Evolutionary conservation across 1,140 invertebrate genomes (phyloP).

Genomic region (Drosophila asahinai): DNA sequence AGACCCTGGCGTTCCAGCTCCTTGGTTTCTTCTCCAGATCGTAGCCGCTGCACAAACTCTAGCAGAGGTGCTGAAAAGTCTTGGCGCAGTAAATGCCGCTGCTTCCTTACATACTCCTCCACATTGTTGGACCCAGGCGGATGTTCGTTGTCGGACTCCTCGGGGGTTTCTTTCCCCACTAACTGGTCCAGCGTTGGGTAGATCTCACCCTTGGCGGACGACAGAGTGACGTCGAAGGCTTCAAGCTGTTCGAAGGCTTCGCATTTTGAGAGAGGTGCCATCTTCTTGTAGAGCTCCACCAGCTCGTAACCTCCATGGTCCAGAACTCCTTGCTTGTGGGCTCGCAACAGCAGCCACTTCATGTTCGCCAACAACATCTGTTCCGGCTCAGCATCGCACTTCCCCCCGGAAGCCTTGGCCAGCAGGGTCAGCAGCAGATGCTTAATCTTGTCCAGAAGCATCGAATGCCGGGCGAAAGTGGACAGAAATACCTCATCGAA

Average conservation of each 20-base stretch:
- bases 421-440: constrained; percentile 27
- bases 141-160: background rate
- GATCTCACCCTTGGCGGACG: constrained; percentile 42
- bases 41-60: constrained; percentile 68
- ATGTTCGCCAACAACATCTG: constrained; percentile 45
- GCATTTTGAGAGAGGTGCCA: constrained; percentile 23
- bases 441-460: constrained; percentile 41
- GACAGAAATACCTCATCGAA: constrained; percentile 51
- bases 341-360: constrained; percentile 53
- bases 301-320: constrained; percentile 28
- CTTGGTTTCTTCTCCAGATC: constrained; percentile 62
- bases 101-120: constrained; percentile 91
- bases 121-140: constrained; percentile 11
- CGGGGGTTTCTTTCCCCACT: background rate
- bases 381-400: constrained; percentile 43
- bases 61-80: constrained; percentile 89
- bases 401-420: constrained; percentile 2
- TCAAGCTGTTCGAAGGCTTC: constrained; percentile 30
- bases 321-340: constrained; percentile 52
- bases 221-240: background rate
- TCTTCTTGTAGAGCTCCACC: constrained; percentile 50
- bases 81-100: constrained; percentile 91
- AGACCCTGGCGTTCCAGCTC: constrained; percentile 69
- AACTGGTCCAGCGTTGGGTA: constrained; percentile 70
- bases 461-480: constrained; percentile 42